Evolutionary conservation across 2,888 invertebrate genomes (phyloP), one percentile per base, ranked within the genome.

Genomic region (Merodon equestris): DNA sequence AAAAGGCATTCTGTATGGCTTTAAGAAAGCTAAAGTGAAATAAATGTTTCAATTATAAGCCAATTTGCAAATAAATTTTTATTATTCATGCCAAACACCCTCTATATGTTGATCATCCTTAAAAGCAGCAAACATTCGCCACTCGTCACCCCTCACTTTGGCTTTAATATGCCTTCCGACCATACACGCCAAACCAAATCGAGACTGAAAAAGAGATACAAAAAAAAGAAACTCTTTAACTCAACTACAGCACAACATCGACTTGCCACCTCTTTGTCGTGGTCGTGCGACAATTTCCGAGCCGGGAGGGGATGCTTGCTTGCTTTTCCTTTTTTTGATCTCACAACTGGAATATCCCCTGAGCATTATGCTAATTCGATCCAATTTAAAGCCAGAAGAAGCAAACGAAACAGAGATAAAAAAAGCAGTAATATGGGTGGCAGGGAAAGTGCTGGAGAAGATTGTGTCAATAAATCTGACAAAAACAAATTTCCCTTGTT

Each of bases 291-390:
- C 27, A 27, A 27, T 27, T 27, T 27, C 58, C 40, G 64, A 66
- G 42, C 67, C 27, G 27, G 27, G 27, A 27, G 27, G 68, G 74
- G 58, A 60, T 60, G 58, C 68, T 67, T 73, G 40, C 72, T 64
- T 74, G 68, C n/a, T n/a, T n/a, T n/a, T n/a, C n/a, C n/a, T n/a
- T 64, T 73, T 70, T 27, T 79, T 79, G 74, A 74, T 79, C 74
- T 70, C 40, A 42, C 18, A 57, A 13, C 54, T 63, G 51, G 56
- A 75, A 70, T 81, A 81, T 75, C 81, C 75, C 75, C 57, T 57
- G 75, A 81, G 81, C 81, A 81, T 81, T 81, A 81, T 81, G 81
- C 81, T 81, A 81, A 81, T 81, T 81, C 71, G 75, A 81, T 81
- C 75, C 66, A 75, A 81, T 81, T 81, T 81, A 38, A 70, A 71